Base-by-base conservation (phyloP, 2,113 vertebrate species). In the Empidonax traillii region DNA sequence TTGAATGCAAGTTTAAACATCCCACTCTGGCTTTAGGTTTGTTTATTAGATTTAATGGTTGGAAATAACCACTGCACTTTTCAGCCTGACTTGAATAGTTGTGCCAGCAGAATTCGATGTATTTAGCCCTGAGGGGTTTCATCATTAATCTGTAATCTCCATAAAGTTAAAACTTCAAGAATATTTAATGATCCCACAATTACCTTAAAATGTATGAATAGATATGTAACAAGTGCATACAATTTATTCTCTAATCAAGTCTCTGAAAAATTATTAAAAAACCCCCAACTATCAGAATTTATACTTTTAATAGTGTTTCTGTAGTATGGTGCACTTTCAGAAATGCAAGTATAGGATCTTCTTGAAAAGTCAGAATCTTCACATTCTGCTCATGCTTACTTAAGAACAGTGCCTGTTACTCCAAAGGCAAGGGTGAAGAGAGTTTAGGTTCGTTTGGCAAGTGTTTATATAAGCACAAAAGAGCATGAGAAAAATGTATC, bases 41-140 rank as follows among this genome's bases (percentile, higher is more conserved):
- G 80, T 56, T 93, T 93, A 89, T 85, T 87, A 79, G 27, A 62
- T 93, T 92, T 93, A 93, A 71, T 62, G 46, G 51, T 51, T 88
- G 43, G 30, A 93, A 93, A 93, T 35, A 93, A 83, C 59, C 82
- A 83, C 35, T 27, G 16, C 46, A 66, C 63, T 88, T 92, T 80
- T 86, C 59, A 94, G 53, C 2, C 51, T 66, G 5, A 66, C 85
- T 91, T 94, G 75, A 92, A 30, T 12, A 85, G 53, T 33, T 83
- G 51, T 88, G n/a, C 15, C 59, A 88, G 55, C 25, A 92, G 46
- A 90, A 93, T 28, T 83, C 39, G 30, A 14, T 5, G 31, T 24
- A 73, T 75, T 89, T 85, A 90, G 49, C 59, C 77, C 63, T 55
- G 37, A 46, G 62, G 66, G 74, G 58, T 94, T 90, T 65, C 77